Evolutionary conservation across 2,113 vertebrate genomes (phyloP).

Genomic region (Bungarus multicinctus): DNA sequence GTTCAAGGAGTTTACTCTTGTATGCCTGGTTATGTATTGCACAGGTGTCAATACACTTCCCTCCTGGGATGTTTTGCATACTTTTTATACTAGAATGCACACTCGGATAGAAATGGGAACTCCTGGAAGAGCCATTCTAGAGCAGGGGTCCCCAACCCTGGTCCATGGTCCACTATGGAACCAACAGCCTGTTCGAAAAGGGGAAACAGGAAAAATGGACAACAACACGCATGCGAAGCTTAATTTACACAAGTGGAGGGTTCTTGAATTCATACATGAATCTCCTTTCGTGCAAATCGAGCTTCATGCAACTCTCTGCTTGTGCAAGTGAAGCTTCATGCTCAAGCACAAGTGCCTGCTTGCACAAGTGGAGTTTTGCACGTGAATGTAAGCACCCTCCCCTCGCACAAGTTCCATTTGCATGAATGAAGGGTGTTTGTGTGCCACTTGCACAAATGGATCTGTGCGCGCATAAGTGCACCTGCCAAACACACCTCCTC

Average conservation of each 20-base stretch:
- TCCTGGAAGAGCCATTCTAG: background rate
- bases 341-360: background rate
- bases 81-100: background rate
- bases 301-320: background rate
- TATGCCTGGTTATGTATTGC: background rate
- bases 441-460: too few species aligned
- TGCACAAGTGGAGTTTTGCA: background rate
- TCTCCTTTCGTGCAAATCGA: background rate
- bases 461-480: accelerated
- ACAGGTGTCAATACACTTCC: background rate
- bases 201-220: background rate
- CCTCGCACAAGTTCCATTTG: background rate
- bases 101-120: background rate
- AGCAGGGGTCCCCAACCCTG: background rate
- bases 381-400: background rate
- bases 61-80: background rate
- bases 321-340: background rate
- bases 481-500: too few species aligned
- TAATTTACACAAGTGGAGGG: accelerated
- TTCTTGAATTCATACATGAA: background rate
- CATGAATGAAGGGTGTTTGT: background rate
- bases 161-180: too few species aligned
- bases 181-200: background rate
- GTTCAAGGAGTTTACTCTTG: background rate
- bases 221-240: background rate